A percentile compares a stretch with the other conserved stretches of the same genome.
Evolutionary conservation across 1,140 invertebrate genomes (phyloP).

Genomic region (Drosophila nigrodunni): DNA sequence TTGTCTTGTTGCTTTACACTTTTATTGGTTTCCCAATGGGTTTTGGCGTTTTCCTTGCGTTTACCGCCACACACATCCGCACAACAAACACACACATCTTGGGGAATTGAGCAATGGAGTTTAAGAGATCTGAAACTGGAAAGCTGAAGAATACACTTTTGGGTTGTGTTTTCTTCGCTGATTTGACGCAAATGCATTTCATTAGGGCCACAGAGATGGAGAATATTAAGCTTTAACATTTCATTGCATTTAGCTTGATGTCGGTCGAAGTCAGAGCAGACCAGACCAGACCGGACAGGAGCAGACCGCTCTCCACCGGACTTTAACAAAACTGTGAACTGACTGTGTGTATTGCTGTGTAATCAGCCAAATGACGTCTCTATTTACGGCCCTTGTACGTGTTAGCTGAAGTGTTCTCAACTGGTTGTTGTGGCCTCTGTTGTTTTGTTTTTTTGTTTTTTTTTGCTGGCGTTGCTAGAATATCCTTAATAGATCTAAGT

Average conservation of each 20-base stretch:
- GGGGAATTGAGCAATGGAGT: constrained; percentile 31
- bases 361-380: constrained; percentile 49
- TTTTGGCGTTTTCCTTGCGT: constrained; percentile 48
- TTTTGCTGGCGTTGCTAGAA: neutral
- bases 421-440: constrained; percentile 11
- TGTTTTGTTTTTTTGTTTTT: neutral
- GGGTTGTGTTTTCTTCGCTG: constrained; percentile 19
- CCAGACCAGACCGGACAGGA: too few species aligned
- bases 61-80: constrained; percentile 23
- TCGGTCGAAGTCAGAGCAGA: too few species aligned
- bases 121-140: neutral
- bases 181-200: constrained; percentile 58
- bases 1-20: constrained; percentile 57
- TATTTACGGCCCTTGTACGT: constrained; percentile 43
- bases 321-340: neutral
- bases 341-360: constrained; percentile 3
- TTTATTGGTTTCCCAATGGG: constrained; percentile 70
- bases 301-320: neutral
- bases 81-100: constrained; percentile 10
- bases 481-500: constrained; percentile 43
- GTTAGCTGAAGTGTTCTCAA: constrained; percentile 16
- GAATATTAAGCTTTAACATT: constrained; percentile 55
- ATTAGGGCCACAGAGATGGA: constrained; percentile 37
- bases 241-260: constrained; percentile 40
- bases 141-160: neutral